phyloP scores from a whole-genome alignment of 2,888 invertebrate species.

The Parapristionchus giblindavisi region DNA sequence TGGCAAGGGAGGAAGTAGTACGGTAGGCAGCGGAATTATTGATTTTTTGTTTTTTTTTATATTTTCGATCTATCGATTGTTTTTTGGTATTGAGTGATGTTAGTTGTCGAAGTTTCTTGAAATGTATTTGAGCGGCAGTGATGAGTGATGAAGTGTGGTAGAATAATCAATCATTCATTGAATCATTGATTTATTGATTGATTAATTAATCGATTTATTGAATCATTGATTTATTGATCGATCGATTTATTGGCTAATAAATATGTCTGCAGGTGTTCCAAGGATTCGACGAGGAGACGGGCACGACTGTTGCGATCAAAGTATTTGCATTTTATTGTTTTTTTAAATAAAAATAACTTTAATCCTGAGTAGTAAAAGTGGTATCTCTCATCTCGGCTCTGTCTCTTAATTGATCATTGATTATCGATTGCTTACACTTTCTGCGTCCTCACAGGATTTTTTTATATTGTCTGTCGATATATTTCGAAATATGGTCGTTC shows the following conservation, averaged over 20 bases:
- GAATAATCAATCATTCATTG: too few species aligned
- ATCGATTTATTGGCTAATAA: too few species aligned
- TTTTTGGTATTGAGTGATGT: background rate
- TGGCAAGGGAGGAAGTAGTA: slow-evolving; percentile 89
- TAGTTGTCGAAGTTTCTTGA: background rate
- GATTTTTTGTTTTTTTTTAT: background rate
- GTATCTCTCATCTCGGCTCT: too few species aligned
- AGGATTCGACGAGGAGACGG: slow-evolving; percentile 77
- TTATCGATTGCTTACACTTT: too few species aligned
- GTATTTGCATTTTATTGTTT: background rate
- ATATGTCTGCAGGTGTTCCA: slow-evolving; percentile 73
- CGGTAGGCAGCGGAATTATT: slow-evolving; percentile 74
- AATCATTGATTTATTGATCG: too few species aligned
- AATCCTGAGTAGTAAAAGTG: too few species aligned
- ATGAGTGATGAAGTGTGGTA: slow-evolving; percentile 1
- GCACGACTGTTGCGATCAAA: slow-evolving; percentile 75
- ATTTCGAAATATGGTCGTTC: too few species aligned
- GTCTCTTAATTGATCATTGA: too few species aligned
- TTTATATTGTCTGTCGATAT: too few species aligned
- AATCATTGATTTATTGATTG: too few species aligned
- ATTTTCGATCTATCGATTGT: background rate
- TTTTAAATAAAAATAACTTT: background rate
- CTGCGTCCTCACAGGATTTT: too few species aligned
- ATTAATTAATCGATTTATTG: too few species aligned
- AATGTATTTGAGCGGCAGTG: background rate